phyloP scores from a whole-genome alignment of 2,113 vertebrate genomes.

The Halcyon malimbica region DNA sequence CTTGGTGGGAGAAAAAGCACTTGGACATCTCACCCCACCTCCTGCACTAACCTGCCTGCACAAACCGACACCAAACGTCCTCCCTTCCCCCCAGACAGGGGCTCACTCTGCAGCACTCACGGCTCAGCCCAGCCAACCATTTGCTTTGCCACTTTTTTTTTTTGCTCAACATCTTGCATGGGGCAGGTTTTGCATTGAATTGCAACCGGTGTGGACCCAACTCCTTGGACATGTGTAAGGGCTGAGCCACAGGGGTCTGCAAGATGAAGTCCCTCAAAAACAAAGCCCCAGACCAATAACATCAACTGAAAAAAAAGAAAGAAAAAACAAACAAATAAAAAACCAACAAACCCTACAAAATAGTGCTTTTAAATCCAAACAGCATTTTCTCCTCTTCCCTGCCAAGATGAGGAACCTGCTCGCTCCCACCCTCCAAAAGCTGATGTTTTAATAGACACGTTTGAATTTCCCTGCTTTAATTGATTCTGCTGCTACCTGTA shows the following conservation, averaged over 20 bases:
- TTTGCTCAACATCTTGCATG: not conserved
- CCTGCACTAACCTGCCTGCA: rapidly evolving
- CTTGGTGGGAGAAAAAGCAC: not conserved
- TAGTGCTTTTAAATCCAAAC: not conserved
- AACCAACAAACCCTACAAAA: not conserved
- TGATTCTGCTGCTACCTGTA: not conserved
- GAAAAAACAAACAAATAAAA: not conserved
- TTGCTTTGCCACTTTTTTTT: not conserved
- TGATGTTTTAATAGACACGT: not conserved
- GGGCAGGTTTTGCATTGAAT: not conserved
- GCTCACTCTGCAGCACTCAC: not conserved
- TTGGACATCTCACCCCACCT: not conserved
- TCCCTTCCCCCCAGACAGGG: too few species aligned
- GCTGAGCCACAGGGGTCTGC: not conserved
- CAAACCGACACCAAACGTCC: not conserved
- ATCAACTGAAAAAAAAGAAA: rapidly evolving
- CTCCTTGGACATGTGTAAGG: not conserved
- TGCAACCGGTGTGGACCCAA: not conserved
- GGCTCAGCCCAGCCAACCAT: not conserved
- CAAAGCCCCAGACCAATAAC: not conserved
- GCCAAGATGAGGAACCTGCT: not conserved
- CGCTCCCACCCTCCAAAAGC: not conserved
- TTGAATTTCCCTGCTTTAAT: not conserved
- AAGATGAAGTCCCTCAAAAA: not conserved
- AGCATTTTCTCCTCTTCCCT: not conserved